Conservation (phyloP, 2,113 vertebrate genomes). For the Atractosteus spatula region DNA sequence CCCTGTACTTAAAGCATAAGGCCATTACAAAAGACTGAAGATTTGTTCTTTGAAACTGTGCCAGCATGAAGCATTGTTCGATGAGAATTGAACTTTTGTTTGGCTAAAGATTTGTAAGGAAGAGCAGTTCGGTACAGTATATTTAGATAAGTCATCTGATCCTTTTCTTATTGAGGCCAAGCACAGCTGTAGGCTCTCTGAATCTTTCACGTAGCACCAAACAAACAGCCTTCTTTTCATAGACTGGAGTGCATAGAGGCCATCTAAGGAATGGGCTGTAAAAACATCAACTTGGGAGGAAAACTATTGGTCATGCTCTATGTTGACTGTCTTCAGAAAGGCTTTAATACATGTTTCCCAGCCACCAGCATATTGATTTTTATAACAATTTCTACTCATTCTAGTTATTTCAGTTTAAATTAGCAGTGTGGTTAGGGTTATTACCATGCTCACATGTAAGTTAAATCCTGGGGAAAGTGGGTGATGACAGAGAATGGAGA, state of each 20-base stretch:
- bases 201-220: background rate
- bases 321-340: too few species aligned
- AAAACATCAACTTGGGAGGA: background rate
- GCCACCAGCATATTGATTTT: too few species aligned
- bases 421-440: too few species aligned
- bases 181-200: constrained; percentile 11
- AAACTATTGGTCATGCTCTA: too few species aligned
- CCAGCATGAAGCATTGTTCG: constrained; percentile 9
- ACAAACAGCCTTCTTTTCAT: background rate
- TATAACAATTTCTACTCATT: too few species aligned
- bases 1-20: constrained; percentile 11
- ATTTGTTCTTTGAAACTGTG: constrained; percentile 6
- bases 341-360: too few species aligned
- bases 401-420: too few species aligned
- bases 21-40: constrained; percentile 14
- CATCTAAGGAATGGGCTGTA: background rate
- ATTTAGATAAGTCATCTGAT: constrained; percentile 15
- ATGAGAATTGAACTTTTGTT: constrained; percentile 10
- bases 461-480: too few species aligned
- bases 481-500: too few species aligned
- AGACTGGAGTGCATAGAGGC: background rate
- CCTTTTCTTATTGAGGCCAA: constrained; percentile 9
- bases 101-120: background rate
- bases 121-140: constrained; percentile 5
- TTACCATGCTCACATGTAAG: too few species aligned